phyloP scores from a whole-genome alignment of 2,888 invertebrate genomes.

The Eurois occulta region DNA sequence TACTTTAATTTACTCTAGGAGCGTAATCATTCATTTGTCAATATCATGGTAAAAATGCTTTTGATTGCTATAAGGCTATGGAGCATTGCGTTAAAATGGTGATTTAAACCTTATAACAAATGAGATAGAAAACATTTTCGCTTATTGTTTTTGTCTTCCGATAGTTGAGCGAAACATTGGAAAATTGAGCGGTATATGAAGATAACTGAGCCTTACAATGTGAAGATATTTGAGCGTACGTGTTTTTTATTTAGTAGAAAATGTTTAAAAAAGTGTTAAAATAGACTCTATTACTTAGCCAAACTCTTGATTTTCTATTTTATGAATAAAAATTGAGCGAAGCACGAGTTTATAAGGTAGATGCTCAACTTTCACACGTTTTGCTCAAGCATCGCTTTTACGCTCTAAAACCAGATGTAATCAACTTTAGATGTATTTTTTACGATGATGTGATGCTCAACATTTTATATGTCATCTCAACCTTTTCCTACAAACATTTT shows the following conservation, averaged over 20 bases:
- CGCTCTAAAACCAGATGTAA: conserved; percentile 12
- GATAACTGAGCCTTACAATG: conserved; percentile 27
- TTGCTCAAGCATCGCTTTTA: conserved; percentile 32
- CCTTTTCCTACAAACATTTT: conserved; percentile 5
- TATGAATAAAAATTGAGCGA: conserved; percentile 44
- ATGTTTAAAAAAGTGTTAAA: conserved; percentile 49
- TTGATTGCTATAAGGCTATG: conserved; percentile 49
- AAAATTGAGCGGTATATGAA: conserved; percentile 10
- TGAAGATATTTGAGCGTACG: conserved; percentile 45
- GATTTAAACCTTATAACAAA: conserved; percentile 58
- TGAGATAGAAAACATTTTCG: conserved; percentile 60
- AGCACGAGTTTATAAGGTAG: conserved; percentile 29
- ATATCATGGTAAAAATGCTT: conserved; percentile 62
- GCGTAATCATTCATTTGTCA: conserved; percentile 35
- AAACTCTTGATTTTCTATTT: conserved; percentile 26
- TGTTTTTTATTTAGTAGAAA: conserved; percentile 34
- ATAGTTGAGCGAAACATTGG: conserved; percentile 40
- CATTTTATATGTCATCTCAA: conserved; percentile 23
- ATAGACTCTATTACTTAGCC: conserved; percentile 44
- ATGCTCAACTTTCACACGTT: conserved; percentile 15
- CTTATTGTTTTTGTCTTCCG: conserved; percentile 50
- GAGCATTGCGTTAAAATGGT: conserved; percentile 60
- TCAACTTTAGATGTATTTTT: conserved; percentile 43
- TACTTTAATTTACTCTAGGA: conserved; percentile 45
- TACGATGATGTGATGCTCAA: conserved; percentile 27